Conservation (phyloP, 2,888 invertebrate genomes). For the Volucella inflata region DNA sequence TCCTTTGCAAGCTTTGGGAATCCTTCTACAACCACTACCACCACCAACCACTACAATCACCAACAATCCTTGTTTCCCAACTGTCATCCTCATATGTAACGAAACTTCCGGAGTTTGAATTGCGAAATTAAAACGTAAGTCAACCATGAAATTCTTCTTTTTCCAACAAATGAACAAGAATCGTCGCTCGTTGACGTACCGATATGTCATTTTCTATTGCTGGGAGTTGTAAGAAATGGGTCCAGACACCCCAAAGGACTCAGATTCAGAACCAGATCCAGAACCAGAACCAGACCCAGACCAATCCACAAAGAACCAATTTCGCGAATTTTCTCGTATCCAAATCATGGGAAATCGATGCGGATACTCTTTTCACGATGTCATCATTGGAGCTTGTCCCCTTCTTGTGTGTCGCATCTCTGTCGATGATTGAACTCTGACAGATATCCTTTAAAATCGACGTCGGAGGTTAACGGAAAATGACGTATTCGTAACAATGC, state of each 20-base stretch:
- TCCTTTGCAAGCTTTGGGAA: no score
- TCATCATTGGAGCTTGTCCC: constrained; percentile 3
- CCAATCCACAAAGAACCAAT: no score
- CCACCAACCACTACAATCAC: no score
- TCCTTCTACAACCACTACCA: no score
- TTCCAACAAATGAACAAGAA: constrained; percentile 23
- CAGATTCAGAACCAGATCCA: constrained; percentile 7
- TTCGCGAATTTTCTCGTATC: constrained; percentile 34
- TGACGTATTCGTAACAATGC: constrained; percentile 46
- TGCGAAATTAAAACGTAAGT: constrained; percentile 58
- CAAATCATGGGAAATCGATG: constrained; percentile 29
- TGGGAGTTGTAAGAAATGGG: not conserved
- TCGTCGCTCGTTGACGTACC: not conserved
- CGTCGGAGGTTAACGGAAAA: not conserved
- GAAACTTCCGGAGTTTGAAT: not conserved
- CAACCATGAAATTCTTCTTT: constrained; percentile 46
- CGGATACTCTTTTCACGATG: not conserved
- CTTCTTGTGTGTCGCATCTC: not conserved
- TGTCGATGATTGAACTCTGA: constrained; percentile 20
- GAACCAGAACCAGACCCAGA: no score
- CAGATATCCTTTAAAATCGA: constrained; percentile 38
- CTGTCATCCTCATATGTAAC: no score
- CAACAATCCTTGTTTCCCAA: no score
- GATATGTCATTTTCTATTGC: not conserved
- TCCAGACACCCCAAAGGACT: not conserved